Conservation (phyloP, 2,113 vertebrate species). For the Larimichthys polyactis region DNA sequence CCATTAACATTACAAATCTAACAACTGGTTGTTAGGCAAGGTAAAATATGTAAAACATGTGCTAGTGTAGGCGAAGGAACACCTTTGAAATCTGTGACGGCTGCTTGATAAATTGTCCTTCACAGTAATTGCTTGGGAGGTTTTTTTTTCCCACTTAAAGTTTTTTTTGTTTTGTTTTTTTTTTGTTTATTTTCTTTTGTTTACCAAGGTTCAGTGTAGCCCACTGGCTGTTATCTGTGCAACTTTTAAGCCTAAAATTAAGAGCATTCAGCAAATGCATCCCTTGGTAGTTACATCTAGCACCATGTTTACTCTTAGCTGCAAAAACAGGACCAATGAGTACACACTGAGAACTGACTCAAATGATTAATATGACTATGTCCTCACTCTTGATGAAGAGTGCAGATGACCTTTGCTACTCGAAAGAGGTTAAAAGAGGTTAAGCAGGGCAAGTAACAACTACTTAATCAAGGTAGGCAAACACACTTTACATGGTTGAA, state of each 20-base stretch:
- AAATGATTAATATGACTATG: not conserved
- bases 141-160: slow-evolving; percentile 18
- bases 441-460: not conserved
- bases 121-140: slow-evolving; percentile 62
- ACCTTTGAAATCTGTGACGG: slow-evolving; percentile 80
- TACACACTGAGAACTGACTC: not conserved
- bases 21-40: slow-evolving; percentile 64
- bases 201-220: slow-evolving; percentile 6
- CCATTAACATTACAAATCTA: slow-evolving; percentile 77
- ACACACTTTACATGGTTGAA: slow-evolving; percentile 2
- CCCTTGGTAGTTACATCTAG: not conserved
- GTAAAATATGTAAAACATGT: slow-evolving; percentile 69
- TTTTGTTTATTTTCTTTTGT: slow-evolving; percentile 28
- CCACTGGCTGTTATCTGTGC: slow-evolving; percentile 14
- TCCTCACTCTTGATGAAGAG: not conserved
- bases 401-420: slow-evolving; percentile 24
- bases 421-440: not conserved
- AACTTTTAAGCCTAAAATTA: not conserved
- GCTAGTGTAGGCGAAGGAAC: slow-evolving; percentile 70
- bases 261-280: not conserved
- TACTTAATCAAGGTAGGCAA: slow-evolving; percentile 9
- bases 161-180: slow-evolving; percentile 25
- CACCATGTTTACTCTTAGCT: not conserved
- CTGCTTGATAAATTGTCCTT: slow-evolving; percentile 74
- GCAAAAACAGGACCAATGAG: not conserved